Conservation (phyloP, 2,113 vertebrate genomes). For the Capreolus pygargus region DNA sequence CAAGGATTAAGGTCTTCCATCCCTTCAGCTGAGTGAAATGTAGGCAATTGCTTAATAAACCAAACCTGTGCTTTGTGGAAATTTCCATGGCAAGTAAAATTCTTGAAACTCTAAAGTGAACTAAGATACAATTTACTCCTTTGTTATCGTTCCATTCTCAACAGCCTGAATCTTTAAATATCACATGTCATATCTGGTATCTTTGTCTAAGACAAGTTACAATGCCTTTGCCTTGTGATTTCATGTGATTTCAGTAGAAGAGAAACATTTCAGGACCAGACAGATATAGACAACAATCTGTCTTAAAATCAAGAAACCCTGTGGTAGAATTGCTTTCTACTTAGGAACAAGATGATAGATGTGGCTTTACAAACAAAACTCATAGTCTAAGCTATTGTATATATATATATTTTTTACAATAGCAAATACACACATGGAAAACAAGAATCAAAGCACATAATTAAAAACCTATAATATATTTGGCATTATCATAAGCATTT, state of each 20-base stretch:
- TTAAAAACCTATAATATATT: neutral
- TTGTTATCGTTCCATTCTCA: neutral
- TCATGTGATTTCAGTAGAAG: neutral
- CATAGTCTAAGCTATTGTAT: neutral
- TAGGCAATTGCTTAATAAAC: conserved; percentile 55
- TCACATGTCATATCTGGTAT: neutral
- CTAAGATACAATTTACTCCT: conserved; percentile 45
- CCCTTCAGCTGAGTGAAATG: conserved; percentile 31
- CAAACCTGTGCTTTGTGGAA: neutral
- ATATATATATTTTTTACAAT: neutral
- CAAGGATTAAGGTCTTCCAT: conserved; percentile 47
- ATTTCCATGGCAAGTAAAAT: conserved; percentile 43
- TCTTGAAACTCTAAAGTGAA: conserved; percentile 56
- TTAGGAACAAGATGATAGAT: neutral
- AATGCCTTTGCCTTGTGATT: neutral
- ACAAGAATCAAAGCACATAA: neutral
- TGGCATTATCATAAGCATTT: neutral
- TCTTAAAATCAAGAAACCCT: neutral
- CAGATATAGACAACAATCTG: neutral
- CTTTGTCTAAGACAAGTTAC: neutral
- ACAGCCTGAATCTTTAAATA: neutral
- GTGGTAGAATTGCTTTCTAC: neutral
- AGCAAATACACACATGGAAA: neutral
- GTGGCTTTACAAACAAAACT: neutral
- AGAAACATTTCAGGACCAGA: neutral